These are phyloP conservation scores for Lysandra bellargus DNA, from an alignment of 2,888 invertebrate species.

Conservation along the genomic window DNA sequence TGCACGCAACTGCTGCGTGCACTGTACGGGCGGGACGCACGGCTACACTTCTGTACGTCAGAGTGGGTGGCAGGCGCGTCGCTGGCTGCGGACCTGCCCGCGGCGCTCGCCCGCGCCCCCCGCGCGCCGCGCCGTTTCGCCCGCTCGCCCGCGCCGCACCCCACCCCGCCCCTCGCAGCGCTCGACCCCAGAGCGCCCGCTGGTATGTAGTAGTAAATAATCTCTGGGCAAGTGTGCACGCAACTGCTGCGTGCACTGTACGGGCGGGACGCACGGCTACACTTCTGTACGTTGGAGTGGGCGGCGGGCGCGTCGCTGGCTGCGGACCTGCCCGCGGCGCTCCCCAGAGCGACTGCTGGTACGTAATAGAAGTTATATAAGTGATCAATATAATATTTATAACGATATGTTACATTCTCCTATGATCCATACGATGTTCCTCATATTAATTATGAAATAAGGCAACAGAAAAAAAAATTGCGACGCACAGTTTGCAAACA, in stretches of 20 bases:
- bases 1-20: conserved; percentile 83
- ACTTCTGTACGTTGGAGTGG: conserved; percentile 62
- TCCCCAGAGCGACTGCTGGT: no score
- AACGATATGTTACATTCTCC: no score
- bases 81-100: no score
- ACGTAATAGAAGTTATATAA: no score
- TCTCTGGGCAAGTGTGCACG: no score
- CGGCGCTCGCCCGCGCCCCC: conserved; percentile 42
- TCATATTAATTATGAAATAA: no score
- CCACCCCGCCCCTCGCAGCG: conserved; percentile 34
- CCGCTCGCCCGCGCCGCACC: conserved; percentile 33
- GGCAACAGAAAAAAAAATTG: no score
- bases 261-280: conserved; percentile 90
- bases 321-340: no score
- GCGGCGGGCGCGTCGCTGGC: no score
- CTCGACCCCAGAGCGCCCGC: conserved; percentile 33
- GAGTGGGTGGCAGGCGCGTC: conserved; percentile 46
- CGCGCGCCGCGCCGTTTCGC: conserved; percentile 32
- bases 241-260: conserved; percentile 89
- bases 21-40: conserved; percentile 91
- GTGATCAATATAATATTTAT: no score
- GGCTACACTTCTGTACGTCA: conserved; percentile 78
- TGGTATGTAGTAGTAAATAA: background rate
- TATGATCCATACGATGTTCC: no score
- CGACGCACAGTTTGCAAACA: no score